Evolutionary conservation across 2,113 vertebrate species (phyloP), one percentile per base, ranked within the genome.

Genomic region (Ophiodon elongatus): DNA sequence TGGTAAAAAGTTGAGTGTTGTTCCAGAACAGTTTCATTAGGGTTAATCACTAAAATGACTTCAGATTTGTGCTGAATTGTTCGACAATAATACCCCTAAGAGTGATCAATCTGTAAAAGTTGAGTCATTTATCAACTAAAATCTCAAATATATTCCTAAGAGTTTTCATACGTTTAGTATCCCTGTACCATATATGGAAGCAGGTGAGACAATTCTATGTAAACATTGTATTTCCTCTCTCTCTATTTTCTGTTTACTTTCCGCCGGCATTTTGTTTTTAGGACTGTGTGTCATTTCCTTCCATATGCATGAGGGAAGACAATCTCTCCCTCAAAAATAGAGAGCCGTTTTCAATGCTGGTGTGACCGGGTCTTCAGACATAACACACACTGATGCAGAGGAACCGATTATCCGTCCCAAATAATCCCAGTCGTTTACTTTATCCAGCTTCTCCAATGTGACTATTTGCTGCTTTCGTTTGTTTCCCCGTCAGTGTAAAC

Each of bases 21-120:
- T 21, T 87, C 23, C 45, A n/a, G n/a, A n/a, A n/a, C n/a, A n/a
- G n/a, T n/a, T n/a, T n/a, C n/a, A n/a, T n/a, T n/a, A n/a, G n/a
- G 39, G 8, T 80, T 77, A 68, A 73, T 62, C 13, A 45, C 29
- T 62, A 25, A 9, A 27, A 74, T 71, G 3, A 25, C 37, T 57
- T 11, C 2, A 60, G 31, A n/a, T 67, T n/a, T 63, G 11, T n/a
- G 2, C 37, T 25, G 37, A 67, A 56, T 17, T 33, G 19, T 43
- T 13, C 9, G 19, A 33, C 31, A 3, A 65, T 76, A 29, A 15
- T 13, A n/a, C 7, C 68, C 33, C 31, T 0, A 13, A 41, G 17
- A 29, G n/a, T 11, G n/a, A 70, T n/a, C n/a, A n/a, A n/a, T 54
- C 11, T 52, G 29, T 5, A 13, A 11, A 52, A 14, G 0, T 45